Evolutionary conservation across 2,888 invertebrate genomes (phyloP), one percentile per base, ranked within the genome.

Genomic region (Dasysyrphus albostriatus): DNA sequence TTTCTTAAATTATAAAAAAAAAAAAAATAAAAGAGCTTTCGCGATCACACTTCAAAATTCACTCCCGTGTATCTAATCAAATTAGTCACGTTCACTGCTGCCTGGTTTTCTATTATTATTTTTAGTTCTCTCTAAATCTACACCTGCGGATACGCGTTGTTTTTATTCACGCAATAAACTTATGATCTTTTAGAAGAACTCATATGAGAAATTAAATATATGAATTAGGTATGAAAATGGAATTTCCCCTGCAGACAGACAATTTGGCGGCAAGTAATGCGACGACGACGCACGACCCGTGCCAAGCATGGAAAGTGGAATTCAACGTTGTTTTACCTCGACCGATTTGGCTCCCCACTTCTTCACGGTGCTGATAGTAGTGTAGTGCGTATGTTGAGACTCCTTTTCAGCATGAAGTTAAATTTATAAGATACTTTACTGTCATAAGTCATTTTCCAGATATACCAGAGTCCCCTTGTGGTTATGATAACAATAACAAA

Each of bases 21-120:
- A 39, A 12, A 19, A 19, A 37, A 32, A 32, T 32, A 29, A 0
- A 67, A 51, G 37, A 37, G 19, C 51, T 69, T 54, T 69, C 54
- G 24, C 49, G 49, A 54, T 54, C 69, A 54, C 54, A 69, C 51
- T 39, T 69, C 39, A 54, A 51, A 54, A 54, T 39, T 37, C 51
- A 39, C 39, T 69, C 37, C 39, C 19, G 54, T 63, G 16, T 39
- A 47, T 56, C 61, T 79, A 49, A 74, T 12, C 67, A 44, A 74
- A 79, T 79, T 72, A 76, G 80, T 84, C 84, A 84, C 84, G 84
- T 67, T 75, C 69, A 42, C 77, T 51, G 24, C 77, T 51, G 24
- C 39, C 49, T 49, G 39, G 58, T 67, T 77, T 75, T 72, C 32
- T 56, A 32, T 47, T 65, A 1, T 47, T 34, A 49, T 24, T 4